A percentile compares a stretch with the other conserved stretches of the same genome.
Evolutionary conservation across 2,888 invertebrate species (phyloP).

Genomic region (Choreutis nemorana): DNA sequence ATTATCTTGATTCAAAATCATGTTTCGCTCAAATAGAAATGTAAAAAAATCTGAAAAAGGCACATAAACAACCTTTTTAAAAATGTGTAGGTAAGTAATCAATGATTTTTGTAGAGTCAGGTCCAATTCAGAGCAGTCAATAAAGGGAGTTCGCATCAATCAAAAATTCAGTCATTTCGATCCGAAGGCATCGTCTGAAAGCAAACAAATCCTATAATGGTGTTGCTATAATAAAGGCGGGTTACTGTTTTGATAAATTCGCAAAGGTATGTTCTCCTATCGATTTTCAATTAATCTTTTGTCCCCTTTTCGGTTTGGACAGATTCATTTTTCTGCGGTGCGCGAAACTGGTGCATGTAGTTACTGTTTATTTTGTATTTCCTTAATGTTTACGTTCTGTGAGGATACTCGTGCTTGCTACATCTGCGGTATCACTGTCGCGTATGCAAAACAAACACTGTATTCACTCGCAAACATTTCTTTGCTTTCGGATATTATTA

Average conservation of each 20-base stretch:
- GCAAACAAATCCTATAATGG: slow-evolving; percentile 49
- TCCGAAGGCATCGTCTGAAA: slow-evolving; percentile 43
- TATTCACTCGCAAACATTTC: slow-evolving; percentile 32
- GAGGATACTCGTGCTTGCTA: too few relatives aligned
- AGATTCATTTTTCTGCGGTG: slow-evolving; percentile 38
- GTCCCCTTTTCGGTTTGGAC: slow-evolving; percentile 45
- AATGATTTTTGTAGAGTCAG: slow-evolving; percentile 28
- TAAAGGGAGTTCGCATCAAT: slow-evolving; percentile 52
- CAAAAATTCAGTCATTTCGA: slow-evolving; percentile 49
- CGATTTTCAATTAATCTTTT: slow-evolving; percentile 62
- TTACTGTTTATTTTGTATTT: slow-evolving; percentile 16
- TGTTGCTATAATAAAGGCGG: background rate
- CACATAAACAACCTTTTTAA: too few relatives aligned
- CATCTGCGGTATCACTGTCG: too few relatives aligned
- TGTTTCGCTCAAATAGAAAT: too few relatives aligned
- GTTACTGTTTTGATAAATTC: slow-evolving; percentile 48
- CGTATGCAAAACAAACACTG: slow-evolving; percentile 52
- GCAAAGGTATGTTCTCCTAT: slow-evolving; percentile 48
- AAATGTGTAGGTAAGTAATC: too few relatives aligned
- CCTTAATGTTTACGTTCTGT: slow-evolving; percentile 3
- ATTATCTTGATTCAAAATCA: too few relatives aligned
- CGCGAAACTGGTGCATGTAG: slow-evolving; percentile 24
- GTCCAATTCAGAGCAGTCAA: slow-evolving; percentile 30
- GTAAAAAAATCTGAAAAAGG: too few relatives aligned
- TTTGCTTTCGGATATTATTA: slow-evolving; percentile 7